phyloP scores from a whole-genome alignment of 2,797 vertebrate genomes.

The Chelmon rostratus region DNA sequence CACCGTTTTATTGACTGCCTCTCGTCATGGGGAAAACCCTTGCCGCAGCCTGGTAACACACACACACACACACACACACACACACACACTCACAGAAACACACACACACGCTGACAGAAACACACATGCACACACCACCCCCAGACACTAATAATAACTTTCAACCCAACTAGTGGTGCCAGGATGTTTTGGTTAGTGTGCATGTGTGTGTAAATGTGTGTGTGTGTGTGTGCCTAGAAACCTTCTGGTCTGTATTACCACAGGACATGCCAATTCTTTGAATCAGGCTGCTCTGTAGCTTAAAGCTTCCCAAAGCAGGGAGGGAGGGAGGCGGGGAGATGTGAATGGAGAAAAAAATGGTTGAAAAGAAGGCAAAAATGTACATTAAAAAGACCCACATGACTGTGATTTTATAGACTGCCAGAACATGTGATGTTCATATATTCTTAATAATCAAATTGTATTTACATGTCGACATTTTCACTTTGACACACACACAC shows the following conservation, averaged over 20 bases:
- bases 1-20: conserved; percentile 68
- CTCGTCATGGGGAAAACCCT: conserved; percentile 82
- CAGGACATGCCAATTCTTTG: conserved; percentile 81
- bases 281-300: conserved; percentile 70
- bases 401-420: conserved; percentile 26
- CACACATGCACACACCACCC: conserved; percentile 54
- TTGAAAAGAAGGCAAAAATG: conserved; percentile 41
- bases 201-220: conserved; percentile 25
- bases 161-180: conserved; percentile 71
- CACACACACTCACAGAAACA: too few species aligned
- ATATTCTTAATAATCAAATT: neutral
- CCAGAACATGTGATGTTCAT: neutral
- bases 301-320: conserved; percentile 59
- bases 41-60: conserved; percentile 55
- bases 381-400: conserved; percentile 10
- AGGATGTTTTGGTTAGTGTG: conserved; percentile 75
- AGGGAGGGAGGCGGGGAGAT: conserved; percentile 12
- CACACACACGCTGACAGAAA: conserved; percentile 37
- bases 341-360: conserved; percentile 44
- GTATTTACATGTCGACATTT: neutral
- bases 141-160: conserved; percentile 82
- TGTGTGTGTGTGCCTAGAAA: conserved; percentile 48
- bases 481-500: neutral
- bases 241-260: conserved; percentile 86
- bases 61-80: conserved; percentile 42